Base-by-base conservation (phyloP, 1,140 invertebrate genomes). In the Lepidotrigona ventralis region DNA sequence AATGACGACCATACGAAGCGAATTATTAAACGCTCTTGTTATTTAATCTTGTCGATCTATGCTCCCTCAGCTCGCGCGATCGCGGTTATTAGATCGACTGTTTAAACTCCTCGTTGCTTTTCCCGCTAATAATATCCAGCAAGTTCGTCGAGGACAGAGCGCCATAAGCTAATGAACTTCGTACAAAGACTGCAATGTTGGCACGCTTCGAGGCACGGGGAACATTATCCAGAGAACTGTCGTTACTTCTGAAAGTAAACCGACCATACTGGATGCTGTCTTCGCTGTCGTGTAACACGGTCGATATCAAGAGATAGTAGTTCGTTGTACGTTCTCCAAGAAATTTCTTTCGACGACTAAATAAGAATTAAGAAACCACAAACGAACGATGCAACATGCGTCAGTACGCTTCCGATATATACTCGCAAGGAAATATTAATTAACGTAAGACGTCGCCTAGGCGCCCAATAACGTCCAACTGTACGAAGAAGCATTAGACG, bases 161-260 rank as follows among this genome's bases (percentile, higher is more conserved):
- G 8, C 53, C 29, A 70, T 60, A 77, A 82, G 54, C 73, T 77
- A 70, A 82, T 77, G 64, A 82, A 77, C 64, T 58, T 68, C 19
- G 73, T 53, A 70, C 73, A 39, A 77, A 70, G 74, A 77, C 54
- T 64, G 12, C 51, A 21, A 81, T 39, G 58, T 64, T 74, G 23
- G 46, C 17, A 39, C n/a, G 64, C 33, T 51, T 51, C 21, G 17
- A n/a, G 33, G 53, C 54, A 58, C n/a, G 26, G 63, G 0, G 12
- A 19, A 53, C 51, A 17, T 63, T 33, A 69, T 76, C 58, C 29
- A 69, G n/a, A 60, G n/a, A 60, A 33, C 29, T 77, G 53, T 39
- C n/a, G 60, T 77, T 60, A 60, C 63, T 21, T 76, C 17, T 66
- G 17, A 46, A 46, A 46, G 39, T 8, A 46, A 46, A 46, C 39